Evolutionary conservation across 2,797 vertebrate species (phyloP).

Genomic region (Spinibarbus caldwelli): DNA sequence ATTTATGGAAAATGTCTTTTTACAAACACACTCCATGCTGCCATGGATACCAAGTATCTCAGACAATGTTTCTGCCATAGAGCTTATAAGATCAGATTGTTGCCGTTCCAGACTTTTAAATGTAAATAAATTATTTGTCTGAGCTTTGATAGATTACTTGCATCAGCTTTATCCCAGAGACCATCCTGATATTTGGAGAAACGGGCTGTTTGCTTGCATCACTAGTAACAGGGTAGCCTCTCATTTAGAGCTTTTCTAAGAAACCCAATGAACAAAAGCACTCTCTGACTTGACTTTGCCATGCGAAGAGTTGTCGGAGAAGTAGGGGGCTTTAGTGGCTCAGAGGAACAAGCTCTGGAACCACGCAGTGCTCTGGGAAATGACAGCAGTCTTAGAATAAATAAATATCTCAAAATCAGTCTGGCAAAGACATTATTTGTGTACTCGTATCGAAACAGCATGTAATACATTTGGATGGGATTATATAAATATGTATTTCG

Average conservation of each 20-base stretch:
- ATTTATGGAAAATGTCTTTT: too few relatives aligned
- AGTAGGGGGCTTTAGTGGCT: conserved; percentile 18
- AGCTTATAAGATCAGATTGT: neutral
- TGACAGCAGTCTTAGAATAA: conserved; percentile 29
- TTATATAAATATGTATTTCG: conserved; percentile 37
- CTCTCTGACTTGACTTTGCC: neutral
- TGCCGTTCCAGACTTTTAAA: conserved; percentile 12
- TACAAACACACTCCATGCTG: neutral
- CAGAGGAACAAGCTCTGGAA: conserved; percentile 19
- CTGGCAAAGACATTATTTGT: conserved; percentile 21
- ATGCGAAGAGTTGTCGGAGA: conserved; percentile 3
- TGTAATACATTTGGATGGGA: conserved; percentile 34
- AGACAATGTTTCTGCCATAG: neutral
- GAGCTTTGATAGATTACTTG: conserved; percentile 11
- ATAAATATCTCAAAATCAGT: conserved; percentile 25
- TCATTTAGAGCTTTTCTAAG: conserved; percentile 19
- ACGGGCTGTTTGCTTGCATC: neutral
- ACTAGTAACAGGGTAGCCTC: neutral
- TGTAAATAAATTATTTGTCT: conserved; percentile 21
- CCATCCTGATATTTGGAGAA: neutral
- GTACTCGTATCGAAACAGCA: conserved; percentile 11
- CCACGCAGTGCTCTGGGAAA: conserved; percentile 13
- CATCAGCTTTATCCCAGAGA: conserved; percentile 1
- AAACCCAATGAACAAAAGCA: neutral
- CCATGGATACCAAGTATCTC: neutral